A percentile compares a stretch with the other conserved stretches of the same genome.
phyloP scores from a whole-genome alignment of 2,888 invertebrate genomes.

The Plusia festucae region DNA sequence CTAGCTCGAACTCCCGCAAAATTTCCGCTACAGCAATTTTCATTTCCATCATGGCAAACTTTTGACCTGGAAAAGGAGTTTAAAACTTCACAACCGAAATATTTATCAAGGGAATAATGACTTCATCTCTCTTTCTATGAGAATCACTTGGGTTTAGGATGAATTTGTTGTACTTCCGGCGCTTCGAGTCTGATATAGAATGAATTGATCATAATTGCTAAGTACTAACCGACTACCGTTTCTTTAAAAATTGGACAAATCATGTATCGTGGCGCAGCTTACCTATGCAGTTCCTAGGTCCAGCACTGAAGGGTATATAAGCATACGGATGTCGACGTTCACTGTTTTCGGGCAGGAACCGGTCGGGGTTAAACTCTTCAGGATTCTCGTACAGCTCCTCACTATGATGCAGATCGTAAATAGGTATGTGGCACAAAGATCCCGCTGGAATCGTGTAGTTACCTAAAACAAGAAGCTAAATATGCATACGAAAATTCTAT shows the following conservation, averaged over 20 bases:
- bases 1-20: slow-evolving; percentile 76
- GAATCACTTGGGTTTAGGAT: too few species aligned
- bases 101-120: too few species aligned
- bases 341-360: slow-evolving; percentile 90
- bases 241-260: too few species aligned
- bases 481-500: background rate
- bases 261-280: background rate
- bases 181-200: too few species aligned
- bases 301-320: slow-evolving; percentile 92
- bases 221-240: too few species aligned
- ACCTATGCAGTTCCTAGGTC: slow-evolving; percentile 92
- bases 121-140: too few species aligned
- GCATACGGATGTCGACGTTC: slow-evolving; percentile 89
- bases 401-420: slow-evolving; percentile 90
- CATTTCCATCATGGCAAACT: slow-evolving; percentile 81
- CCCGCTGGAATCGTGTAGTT: slow-evolving; percentile 84
- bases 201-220: background rate
- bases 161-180: too few species aligned
- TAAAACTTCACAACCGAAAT: background rate
- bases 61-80: slow-evolving; percentile 78
- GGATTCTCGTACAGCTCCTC: slow-evolving; percentile 91
- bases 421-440: slow-evolving; percentile 83
- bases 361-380: slow-evolving; percentile 91
- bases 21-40: slow-evolving; percentile 48
- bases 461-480: slow-evolving; percentile 66